Evolutionary conservation across 2,888 invertebrate genomes (phyloP), one percentile per base, ranked within the genome.

Genomic region (Ceramica pisi): DNA sequence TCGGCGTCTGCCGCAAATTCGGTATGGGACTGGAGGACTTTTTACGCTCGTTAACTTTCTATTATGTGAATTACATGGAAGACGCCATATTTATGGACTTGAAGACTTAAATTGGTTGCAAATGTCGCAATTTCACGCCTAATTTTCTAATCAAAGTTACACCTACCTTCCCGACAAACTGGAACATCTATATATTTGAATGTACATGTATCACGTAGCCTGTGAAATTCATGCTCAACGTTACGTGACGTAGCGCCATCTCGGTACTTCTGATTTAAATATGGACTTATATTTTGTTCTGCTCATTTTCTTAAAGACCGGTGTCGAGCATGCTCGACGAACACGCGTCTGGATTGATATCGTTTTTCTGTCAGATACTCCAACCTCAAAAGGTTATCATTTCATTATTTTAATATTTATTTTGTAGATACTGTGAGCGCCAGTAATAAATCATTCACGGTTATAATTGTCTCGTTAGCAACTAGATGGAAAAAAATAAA

Each of bases 11-110:
- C 66, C 48, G 55, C 66, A 69, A 81, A 81, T 80, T 73, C 66
- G 23, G 35, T 75, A 81, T 78, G 65, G 26, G 50, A 71, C 41
- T 46, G 44, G 35, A 78, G 56, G 60, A 75, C 64, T 71, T 67
- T 83, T 71, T 44, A 72, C 63, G 71, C 55, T 73, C 83, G 68
- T 80, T 76, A 82, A 74, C 51, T 75, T 81, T 80, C 75, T 80
- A 73, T 83, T 75, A 59, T 62, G 53, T 72, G 67, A 77, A 73
- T 71, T 70, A 67, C 66, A 50, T 70, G 31, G 50, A 67, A 67
- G 48, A 56, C 60, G 50, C 38, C 35, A 61, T 66, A 70, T 62
- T 61, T 64, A 55, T 38, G 31, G 38, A 35, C 7, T 55, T 48
- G 19, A 31, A 35, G 53, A 69, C 35, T 31, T 53, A 63, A 50